Evolutionary conservation across 2,888 invertebrate species (phyloP), one percentile per base, ranked within the genome.

Genomic region (Tipula lateralis): DNA sequence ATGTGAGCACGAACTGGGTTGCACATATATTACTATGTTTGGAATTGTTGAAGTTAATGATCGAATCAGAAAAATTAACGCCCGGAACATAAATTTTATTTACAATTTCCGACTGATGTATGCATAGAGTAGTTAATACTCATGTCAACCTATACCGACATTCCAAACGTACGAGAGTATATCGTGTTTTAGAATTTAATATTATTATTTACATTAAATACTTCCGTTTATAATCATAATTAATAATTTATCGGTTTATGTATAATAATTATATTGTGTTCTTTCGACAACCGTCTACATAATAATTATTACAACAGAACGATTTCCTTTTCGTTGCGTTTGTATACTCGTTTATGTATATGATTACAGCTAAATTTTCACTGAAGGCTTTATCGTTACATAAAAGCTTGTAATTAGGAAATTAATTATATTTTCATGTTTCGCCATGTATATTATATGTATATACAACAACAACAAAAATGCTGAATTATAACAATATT

Each of bases 221-320:
- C 24, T 66, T 66, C 66, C 66, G 66, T 66, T 66, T 66, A 66
- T 66, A 66, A 66, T 66, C 66, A 66, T 24, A 66, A 66, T 66
- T 66, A 66, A 24, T 66, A 66, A 66, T 66, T 66, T 66, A 66
- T 66, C 66, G 66, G 66, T 66, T 66, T 66, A 66, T 66, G 66
- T 24, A n/a, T n/a, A 24, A 24, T 66, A 66, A 66, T 24, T 66
- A 24, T n/a, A n/a, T 66, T 66, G 9, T 66, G 66, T 66, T 66
- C 19, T 66, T 66, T 66, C 24, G 66, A 66, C 66, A 66, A 24
- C 66, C 66, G 66, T 66, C 16, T 19, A 66, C 24, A 66, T 66
- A 66, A 66, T 66, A 66, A 66, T 24, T 66, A 24, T 66, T 66
- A 66, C 66, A 66, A 39, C 16, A 24, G 24, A 66, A 66, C 66